Conservation (phyloP, 2,888 invertebrate genomes). For the Ceramica pisi region DNA sequence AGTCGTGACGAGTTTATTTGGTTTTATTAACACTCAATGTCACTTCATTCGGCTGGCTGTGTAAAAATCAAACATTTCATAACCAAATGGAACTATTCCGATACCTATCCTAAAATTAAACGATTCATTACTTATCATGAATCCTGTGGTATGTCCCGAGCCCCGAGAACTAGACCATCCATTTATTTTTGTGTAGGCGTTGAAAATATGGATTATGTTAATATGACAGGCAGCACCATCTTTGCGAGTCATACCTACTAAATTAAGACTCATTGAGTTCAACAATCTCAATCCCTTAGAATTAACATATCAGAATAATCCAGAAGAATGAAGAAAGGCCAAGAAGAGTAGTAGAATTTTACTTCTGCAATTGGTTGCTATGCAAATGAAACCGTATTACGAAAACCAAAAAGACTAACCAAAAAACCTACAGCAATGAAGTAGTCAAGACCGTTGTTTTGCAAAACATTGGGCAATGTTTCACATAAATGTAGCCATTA, state of each 20-base stretch:
- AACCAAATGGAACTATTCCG: not conserved
- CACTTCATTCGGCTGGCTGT: slow-evolving; percentile 18
- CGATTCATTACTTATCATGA: slow-evolving; percentile 18
- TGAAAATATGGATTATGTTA: slow-evolving; percentile 17
- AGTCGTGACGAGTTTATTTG: slow-evolving; percentile 41
- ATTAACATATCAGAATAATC: not conserved
- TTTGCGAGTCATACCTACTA: slow-evolving; percentile 8
- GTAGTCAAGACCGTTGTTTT: slow-evolving; percentile 29
- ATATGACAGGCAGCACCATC: not conserved
- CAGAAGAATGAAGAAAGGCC: not conserved
- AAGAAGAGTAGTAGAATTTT: not conserved
- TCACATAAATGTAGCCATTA: slow-evolving; percentile 43
- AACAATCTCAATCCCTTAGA: not conserved
- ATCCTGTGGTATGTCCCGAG: not conserved
- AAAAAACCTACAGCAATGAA: slow-evolving; percentile 11
- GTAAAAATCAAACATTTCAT: slow-evolving; percentile 22
- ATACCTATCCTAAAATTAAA: slow-evolving; percentile 9
- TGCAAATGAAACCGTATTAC: not conserved
- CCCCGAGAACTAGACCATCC: not conserved
- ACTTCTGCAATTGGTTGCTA: not conserved
- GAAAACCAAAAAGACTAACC: slow-evolving; percentile 3
- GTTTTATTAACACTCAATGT: slow-evolving; percentile 52
- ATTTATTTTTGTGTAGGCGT: slow-evolving; percentile 16
- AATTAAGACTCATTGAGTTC: not conserved
- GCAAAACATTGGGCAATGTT: slow-evolving; percentile 46